Base-by-base conservation (phyloP, 2,113 vertebrate genomes). In the Cololabis saira region DNA sequence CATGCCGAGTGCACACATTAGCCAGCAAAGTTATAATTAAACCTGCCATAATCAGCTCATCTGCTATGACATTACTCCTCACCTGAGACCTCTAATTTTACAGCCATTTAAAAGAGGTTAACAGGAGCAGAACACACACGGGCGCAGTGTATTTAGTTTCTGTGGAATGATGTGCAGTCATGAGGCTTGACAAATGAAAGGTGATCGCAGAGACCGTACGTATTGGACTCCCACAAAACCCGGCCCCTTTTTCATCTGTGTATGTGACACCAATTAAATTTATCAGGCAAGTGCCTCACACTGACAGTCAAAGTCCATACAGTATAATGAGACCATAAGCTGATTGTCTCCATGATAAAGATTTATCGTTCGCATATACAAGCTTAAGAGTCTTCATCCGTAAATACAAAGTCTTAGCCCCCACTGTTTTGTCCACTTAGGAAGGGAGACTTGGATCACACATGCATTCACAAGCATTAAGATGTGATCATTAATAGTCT, bases 41-140 rank as follows among this genome's bases (percentile, higher is more conserved):
- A 79, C 54, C 75, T 48, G 77, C 73, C 76, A 82, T 87, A 89
- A 90, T 90, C 80, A 86, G 84, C 87, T 88, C 84, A 88, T 88
- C 84, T 87, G 61, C 59, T 80, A 70, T 86, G 84, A 84, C 86
- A 90, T 85, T 76, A 80, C 52, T 69, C 66, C 82, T 88, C 87
- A 91, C 82, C 84, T 84, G 82, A 89, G 87, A 90, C 84, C 83
- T 90, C 85, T 89, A 77, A 91, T 86, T 91, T 89, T 74, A 80
- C 73, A 89, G 78, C 75, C 79, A 82, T 90, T 92, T 90, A 89
- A 75, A 74, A 48, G 70, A 90, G 81, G 88, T 90, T 88, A 88
- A 86, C 61, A 59, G 80, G 77, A 89, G 82, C 74, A 66, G 50
- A 82, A 87, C 18, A 59, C 74, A 76, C 7, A 37, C 80, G 70